Conservation (phyloP, 2,113 vertebrate genomes). For the Seriola rivoliana region DNA sequence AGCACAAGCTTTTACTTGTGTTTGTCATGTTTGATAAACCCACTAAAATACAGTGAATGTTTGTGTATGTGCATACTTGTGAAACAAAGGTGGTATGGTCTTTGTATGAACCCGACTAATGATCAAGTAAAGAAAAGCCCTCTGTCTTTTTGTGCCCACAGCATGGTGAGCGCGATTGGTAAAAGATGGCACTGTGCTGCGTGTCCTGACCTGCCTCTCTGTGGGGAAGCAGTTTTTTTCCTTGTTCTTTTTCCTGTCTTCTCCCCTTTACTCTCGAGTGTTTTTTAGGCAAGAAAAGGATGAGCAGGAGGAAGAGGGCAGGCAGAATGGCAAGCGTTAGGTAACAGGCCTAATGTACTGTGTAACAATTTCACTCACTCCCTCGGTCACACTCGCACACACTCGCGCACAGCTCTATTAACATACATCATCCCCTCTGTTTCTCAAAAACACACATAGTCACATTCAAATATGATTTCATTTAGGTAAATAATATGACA, state of each 20-base stretch:
- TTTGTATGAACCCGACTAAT: conserved; percentile 18
- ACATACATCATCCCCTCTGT: conserved; percentile 21
- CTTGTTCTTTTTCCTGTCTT: conserved; percentile 28
- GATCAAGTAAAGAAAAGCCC: background rate
- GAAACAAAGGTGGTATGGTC: background rate
- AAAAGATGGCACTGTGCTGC: conserved; percentile 26
- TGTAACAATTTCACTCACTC: conserved; percentile 63
- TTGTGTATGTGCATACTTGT: background rate
- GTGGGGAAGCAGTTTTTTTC: conserved; percentile 25
- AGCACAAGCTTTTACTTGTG: background rate
- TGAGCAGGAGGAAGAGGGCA: conserved; percentile 60
- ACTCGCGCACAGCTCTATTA: conserved; percentile 18
- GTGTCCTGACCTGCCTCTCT: conserved; percentile 35
- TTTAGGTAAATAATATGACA: conserved; percentile 60
- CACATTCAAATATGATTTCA: conserved; percentile 52
- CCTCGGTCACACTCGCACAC: conserved; percentile 29
- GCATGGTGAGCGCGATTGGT: conserved; percentile 28
- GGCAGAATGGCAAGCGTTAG: conserved; percentile 59
- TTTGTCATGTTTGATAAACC: conserved; percentile 2
- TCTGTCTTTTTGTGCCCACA: conserved; percentile 20
- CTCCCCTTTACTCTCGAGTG: conserved; percentile 34
- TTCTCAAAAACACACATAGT: conserved; percentile 44
- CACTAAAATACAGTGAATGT: background rate
- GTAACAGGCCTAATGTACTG: conserved; percentile 70
- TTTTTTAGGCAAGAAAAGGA: conserved; percentile 57